Evolutionary conservation across 2,888 invertebrate genomes (phyloP), one percentile per base, ranked within the genome.

Genomic region (Pandemis cinnamomeana): DNA sequence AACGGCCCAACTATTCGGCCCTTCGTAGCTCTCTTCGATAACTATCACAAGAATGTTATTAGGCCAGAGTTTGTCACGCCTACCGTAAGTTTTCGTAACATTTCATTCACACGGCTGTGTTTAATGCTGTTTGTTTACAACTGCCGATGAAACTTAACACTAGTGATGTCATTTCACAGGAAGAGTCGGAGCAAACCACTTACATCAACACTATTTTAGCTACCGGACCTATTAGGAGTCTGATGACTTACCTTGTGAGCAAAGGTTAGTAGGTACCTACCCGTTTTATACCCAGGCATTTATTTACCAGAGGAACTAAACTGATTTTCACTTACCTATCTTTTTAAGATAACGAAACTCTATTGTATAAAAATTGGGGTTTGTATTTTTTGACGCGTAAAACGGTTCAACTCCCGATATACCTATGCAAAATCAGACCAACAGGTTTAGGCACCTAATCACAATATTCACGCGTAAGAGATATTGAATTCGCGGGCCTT

Each of bases 31-130:
- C 95, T 98, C 61, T 96, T 96, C 87, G 96, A 98, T 87, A 98
- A 98, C 88, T 98, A 97, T 89, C 95, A 97, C 81, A 94, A 96
- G 75, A 95, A 96, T 79, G 95, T 96, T 15, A 95, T 95, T 69
- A 93, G 95, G 66, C 95, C 95, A 72, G 97, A 97, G 88, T 95
- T 96, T 79, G 95, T 96, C 68, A 96, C 96, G 51, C 92, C 95
- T 8, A 91, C 85, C 81, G 94, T 93, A 78, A 92, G 93, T 90
- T 78, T 41, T 42, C 8, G 15, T 20, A 36, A 42, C 11, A n/a
- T 10, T 61, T 42, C 51, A 67, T 53, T 51, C 20, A 10, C 11
- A 67, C 67, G 27, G 11, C 58, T 66, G 20, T 58, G 58, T 7
- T 11, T 58, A 1, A 20, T 11, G 58, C 58, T 58, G 44, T 44